These are phyloP conservation scores for Esox lucius DNA, from an alignment of 2,797 vertebrate species.

Conservation along the genomic window DNA sequence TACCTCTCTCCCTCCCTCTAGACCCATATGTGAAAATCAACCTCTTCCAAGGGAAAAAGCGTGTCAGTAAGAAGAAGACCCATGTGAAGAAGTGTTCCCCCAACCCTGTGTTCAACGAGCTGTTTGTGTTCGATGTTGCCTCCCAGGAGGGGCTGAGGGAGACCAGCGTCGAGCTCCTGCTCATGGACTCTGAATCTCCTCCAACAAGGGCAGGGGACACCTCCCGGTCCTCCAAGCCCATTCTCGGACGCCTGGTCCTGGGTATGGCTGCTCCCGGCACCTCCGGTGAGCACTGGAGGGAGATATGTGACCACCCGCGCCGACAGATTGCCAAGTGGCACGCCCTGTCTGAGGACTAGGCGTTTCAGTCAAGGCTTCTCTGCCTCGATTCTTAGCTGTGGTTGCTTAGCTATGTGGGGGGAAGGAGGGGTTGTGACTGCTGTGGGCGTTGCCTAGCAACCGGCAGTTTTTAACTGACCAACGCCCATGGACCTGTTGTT, in stretches of 20 bases:
- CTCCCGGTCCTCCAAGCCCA: conserved; percentile 71
- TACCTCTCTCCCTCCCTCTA: conserved; percentile 52
- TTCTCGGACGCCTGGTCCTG: conserved; percentile 86
- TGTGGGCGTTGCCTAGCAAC: conserved; percentile 30
- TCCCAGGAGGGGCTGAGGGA: conserved; percentile 89
- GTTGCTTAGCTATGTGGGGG: neutral
- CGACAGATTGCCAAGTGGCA: conserved; percentile 99
- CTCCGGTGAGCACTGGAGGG: conserved; percentile 94
- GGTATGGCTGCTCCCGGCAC: conserved; percentile 85
- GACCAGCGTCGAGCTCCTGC: conserved; percentile 95
- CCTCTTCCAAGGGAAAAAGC: conserved; percentile 93
- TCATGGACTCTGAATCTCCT: conserved; percentile 88
- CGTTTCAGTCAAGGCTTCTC: neutral
- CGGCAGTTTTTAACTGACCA: conserved; percentile 10
- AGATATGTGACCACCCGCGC: conserved; percentile 96
- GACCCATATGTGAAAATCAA: conserved; percentile 98
- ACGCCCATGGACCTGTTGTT: conserved; percentile 60
- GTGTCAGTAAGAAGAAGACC: conserved; percentile 98
- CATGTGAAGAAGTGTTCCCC: conserved; percentile 96
- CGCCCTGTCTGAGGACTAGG: conserved; percentile 86
- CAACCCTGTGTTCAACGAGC: conserved; percentile 97
- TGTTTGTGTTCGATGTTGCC: conserved; percentile 96
- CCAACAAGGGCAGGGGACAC: conserved; percentile 45
- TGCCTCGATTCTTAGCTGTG: neutral
- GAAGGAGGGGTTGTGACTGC: conserved; percentile 17